Base-by-base conservation (phyloP, 2,888 invertebrate species). In the Drosophila picticornis region DNA sequence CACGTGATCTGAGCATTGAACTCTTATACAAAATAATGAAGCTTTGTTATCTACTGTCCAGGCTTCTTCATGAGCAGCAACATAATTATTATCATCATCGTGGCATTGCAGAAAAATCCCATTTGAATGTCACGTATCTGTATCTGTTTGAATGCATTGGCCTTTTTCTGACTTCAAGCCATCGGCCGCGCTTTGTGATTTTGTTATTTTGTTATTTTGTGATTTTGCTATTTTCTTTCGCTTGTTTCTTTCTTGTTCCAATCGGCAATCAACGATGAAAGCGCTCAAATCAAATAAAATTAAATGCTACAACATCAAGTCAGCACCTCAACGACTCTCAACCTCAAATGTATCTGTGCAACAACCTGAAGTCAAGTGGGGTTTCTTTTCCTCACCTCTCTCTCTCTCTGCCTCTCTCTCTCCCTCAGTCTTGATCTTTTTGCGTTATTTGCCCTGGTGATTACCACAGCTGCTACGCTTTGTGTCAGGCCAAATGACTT, bases 181-280 rank as follows among this genome's bases (percentile, higher is more conserved):
- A 74, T 43, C 43, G 57, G 51, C 38, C 13, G 38, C 46, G 25
- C 31, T 71, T 52, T 32, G 32, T 22, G 1, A 19, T 40, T 40
- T 10, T n/a, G 38, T 38, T 2, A n/a, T 22, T 52, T 52, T 59
- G 51, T 16, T 40, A 31, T n/a, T 50, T 16, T 40, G 27, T 43
- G 7, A 7, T 48, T 38, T 31, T 56, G 9, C 7, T 56, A 13
- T 27, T 40, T 22, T 31, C 22, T 52, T 46, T 52, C 55, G 27
- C 48, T 29, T 36, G 22, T 50, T 7, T 58, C 55, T 50, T 63
- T 58, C 60, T 34, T 61, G 40, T 65, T 64, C 58, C 64, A 64
- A 57, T 65, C 63, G 72, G 57, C 75, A 79, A 79, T 79, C 76
- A 72, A 66, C 50, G 80, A 75, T 79, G 80, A 80, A 79, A 79